Evolutionary conservation across 2,113 vertebrate genomes (phyloP), one percentile per base, ranked within the genome.

Genomic region (Atherinomorus stipes): DNA sequence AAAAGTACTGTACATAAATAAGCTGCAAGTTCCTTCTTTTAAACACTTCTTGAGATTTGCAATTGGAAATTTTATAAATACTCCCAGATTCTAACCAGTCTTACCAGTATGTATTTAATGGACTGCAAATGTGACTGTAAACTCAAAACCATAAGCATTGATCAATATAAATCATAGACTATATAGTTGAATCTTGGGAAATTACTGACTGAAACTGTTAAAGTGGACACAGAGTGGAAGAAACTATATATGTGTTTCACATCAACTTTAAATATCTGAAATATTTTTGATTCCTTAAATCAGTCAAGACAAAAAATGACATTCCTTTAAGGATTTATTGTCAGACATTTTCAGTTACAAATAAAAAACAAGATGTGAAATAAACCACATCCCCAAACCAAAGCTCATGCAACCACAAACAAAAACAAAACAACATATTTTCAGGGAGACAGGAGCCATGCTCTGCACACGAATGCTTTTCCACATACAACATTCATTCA

Each of bases 311-410:
- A 15, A 53, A 18, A 16, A 42, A 2, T 19, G 8, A 64, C 9
- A 53, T 51, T 77, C 63, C 10, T 50, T 47, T 70, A 2, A 19
- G 5, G 53, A 53, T 89, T 89, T 83, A 87, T 81, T 86, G 56
- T 82, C 84, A 78, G 80, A 68, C 85, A 85, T 78, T 74, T n/a
- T 91, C 90, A 90, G 79, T 84, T 68, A 76, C 13, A 87, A 89
- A 77, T 57, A 74, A 68, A 78, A 44, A n/a, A 83, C 26, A 85
- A 60, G 28, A 80, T 45, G 47, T 68, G 71, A 54, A 74, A 73
- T 21, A 11, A 47, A 58, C 58, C 37, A 13, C 53, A 7, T 15
- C 31, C 22, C 64, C 47, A 53, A 81, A 77, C 26, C 63, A 11
- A 15, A 18, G 11, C 50, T 54, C 54, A 57, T 0, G 54, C 21